Evolutionary conservation across 1,140 invertebrate genomes (phyloP), one percentile per base, ranked within the genome.

Genomic region (Tetranychus cinnabarinus): DNA sequence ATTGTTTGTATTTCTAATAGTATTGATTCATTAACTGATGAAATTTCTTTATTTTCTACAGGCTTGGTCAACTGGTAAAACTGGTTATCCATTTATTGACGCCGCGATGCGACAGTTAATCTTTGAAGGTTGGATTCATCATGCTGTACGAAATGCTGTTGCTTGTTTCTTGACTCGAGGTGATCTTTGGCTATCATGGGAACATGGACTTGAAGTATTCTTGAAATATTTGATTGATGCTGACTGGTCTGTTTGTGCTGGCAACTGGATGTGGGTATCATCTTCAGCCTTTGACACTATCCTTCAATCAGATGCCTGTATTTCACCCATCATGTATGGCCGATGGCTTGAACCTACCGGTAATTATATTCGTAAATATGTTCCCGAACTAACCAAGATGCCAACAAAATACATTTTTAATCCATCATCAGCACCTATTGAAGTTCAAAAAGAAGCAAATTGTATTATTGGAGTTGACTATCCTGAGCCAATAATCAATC

Each of bases 251-350:
- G 83, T 90, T 1, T 90, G 90, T 73, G 87, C 86, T 12, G 88
- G 87, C 4, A 88, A 83, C 77, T 90, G 87, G 87, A 85, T 90
- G 83, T 90, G 87, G 88, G 72, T 89, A 2, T 88, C 85, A 0
- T 88, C 85, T 68, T 88, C 85, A 33, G 88, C 86, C 8, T 90
- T 90, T 72, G 90, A 89, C 69, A 86, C 89, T 68, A 52, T 52
- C 31, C 6, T 52, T n/a, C 46, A 46, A 46, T 47, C 33, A 1
- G 13, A 35, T 69, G 85, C 88, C 68, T 87, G 85, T 68, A 89
- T 89, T 69, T 89, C 86, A 72, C 87, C 87, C 3, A 83, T 92
- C 1, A 78, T 81, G 15, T 90, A 89, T 73, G 87, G 86, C 2
- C 77, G 86, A 52, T 86, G 87, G 71, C 84, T 84, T 1, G 88